Percentiles rank a stretch among this genome's conserved stretches.
phyloP scores from a whole-genome alignment of 1,140 invertebrate species.

The Magallana angulata region DNA sequence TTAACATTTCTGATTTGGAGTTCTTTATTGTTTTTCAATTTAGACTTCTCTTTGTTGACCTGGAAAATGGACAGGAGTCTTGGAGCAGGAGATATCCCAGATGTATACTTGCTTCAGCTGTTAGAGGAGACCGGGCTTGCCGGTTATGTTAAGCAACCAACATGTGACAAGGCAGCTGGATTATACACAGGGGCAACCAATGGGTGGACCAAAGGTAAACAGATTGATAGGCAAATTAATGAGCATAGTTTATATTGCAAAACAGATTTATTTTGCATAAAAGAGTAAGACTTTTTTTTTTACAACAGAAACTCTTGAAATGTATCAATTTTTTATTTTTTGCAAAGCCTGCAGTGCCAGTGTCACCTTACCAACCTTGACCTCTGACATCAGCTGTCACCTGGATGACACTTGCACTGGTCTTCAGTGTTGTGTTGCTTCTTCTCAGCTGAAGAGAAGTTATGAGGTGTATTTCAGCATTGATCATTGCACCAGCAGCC shows the following conservation, averaged over 20 bases:
- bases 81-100: slow-evolving; percentile 13
- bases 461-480: slow-evolving; percentile 51
- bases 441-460: slow-evolving; percentile 37
- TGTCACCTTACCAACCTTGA: slow-evolving; percentile 32
- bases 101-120: not conserved
- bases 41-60: slow-evolving; percentile 4
- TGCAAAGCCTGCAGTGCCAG: slow-evolving; percentile 16
- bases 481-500: slow-evolving; percentile 52
- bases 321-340: not conserved
- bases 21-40: not conserved
- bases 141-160: slow-evolving; percentile 41
- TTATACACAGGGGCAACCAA: slow-evolving; percentile 28
- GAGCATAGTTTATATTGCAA: no score
- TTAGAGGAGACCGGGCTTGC: slow-evolving; percentile 46
- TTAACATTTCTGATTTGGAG: no score
- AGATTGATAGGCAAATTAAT: no score
- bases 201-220: slow-evolving; percentile 51
- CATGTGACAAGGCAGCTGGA: slow-evolving; percentile 26
- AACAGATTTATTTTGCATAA: not conserved
- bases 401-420: slow-evolving; percentile 20
- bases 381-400: slow-evolving; percentile 22
- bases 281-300: not conserved
- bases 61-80: not conserved
- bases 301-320: not conserved
- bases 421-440: slow-evolving; percentile 40